Evolutionary conservation across 2,888 invertebrate species (phyloP), one percentile per base, ranked within the genome.

Genomic region (Agrochola lota): DNA sequence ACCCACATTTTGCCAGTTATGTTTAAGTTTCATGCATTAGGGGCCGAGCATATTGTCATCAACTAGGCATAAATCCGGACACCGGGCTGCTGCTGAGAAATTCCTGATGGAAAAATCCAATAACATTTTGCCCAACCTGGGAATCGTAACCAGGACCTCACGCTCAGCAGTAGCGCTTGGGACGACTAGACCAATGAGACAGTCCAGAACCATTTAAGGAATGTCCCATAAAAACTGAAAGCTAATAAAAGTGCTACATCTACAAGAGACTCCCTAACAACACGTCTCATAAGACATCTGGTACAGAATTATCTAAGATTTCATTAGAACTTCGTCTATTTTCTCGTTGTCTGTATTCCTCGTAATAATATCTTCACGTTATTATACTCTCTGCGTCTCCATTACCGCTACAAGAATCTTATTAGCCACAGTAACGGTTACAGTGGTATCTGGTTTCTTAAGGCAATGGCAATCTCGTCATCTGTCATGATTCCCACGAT

Each of bases 321-420:
- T 26, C 11, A 77, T 71, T 79, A 77, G 17, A 35, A 60, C 35
- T 62, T 8, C 2, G 8, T 71, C 60, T 9, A 55, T 71, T 43
- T 43, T 23, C 30, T 62, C 60, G 20, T 43, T 71, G 60, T 60
- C n/a, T 49, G 7, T 63, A n/a, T 55, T 26, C n/a, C 26, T 62
- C 26, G 12, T 70, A 57, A 35, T 72, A 63, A 71, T 35, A 71
- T 72, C 49, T 81, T 57, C 15, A 40, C 17, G 15, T 71, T 55
- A 64, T 30, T 30, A 72, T 17, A n/a, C 17, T 8, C 11, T 49
- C 52, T 43, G 49, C 20, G 64, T 73, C 49, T 43, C 35, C 9
- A 52, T 81, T 73, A 74, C 30, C 9, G 52, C 49, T 52, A 66
- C 30, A 66, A 17, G 12, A 73, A 78, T 59, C 30, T 66, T 81